These are phyloP conservation scores for Parauchenoglanis punctatus DNA, from an alignment of 2,797 vertebrate species.

Conservation along the genomic window DNA sequence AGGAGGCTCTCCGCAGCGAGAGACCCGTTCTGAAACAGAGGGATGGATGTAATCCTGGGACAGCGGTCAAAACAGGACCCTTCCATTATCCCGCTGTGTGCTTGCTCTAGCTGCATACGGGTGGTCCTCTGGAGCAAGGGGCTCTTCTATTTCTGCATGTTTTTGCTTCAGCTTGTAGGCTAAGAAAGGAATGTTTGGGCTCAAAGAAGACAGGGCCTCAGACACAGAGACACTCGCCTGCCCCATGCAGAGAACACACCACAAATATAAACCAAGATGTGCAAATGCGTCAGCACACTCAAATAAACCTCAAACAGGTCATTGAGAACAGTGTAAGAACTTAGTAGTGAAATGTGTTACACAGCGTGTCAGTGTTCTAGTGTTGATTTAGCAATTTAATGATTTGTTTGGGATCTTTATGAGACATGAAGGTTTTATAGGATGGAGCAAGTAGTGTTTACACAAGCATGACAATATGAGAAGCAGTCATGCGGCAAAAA, in stretches of 20 bases:
- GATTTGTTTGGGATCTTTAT: slow-evolving; percentile 42
- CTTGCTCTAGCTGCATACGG: slow-evolving; percentile 41
- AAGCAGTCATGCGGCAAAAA: slow-evolving; percentile 37
- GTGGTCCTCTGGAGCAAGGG: slow-evolving; percentile 52
- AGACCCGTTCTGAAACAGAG: slow-evolving; percentile 38
- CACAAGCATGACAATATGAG: slow-evolving; percentile 7
- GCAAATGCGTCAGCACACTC: slow-evolving; percentile 18
- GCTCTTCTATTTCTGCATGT: slow-evolving; percentile 43
- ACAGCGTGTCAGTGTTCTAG: background rate
- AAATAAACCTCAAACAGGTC: background rate
- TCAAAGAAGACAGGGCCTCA: slow-evolving; percentile 33
- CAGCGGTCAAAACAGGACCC: slow-evolving; percentile 14
- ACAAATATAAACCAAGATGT: slow-evolving; percentile 53
- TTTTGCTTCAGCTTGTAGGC: slow-evolving; percentile 35
- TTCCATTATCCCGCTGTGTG: slow-evolving; percentile 44
- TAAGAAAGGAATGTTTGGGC: slow-evolving; percentile 48
- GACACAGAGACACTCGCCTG: slow-evolving; percentile 30
- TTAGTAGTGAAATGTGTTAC: slow-evolving; percentile 2
- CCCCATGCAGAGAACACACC: slow-evolving; percentile 42
- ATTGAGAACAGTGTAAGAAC: background rate
- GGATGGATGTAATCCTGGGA: slow-evolving; percentile 53
- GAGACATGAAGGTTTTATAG: slow-evolving; percentile 47
- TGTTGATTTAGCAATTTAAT: slow-evolving; percentile 15
- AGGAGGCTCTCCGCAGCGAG: slow-evolving; percentile 25
- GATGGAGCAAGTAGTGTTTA: slow-evolving; percentile 40